Conservation (phyloP, 2,888 invertebrate species). For the Cyclophora punctaria region DNA sequence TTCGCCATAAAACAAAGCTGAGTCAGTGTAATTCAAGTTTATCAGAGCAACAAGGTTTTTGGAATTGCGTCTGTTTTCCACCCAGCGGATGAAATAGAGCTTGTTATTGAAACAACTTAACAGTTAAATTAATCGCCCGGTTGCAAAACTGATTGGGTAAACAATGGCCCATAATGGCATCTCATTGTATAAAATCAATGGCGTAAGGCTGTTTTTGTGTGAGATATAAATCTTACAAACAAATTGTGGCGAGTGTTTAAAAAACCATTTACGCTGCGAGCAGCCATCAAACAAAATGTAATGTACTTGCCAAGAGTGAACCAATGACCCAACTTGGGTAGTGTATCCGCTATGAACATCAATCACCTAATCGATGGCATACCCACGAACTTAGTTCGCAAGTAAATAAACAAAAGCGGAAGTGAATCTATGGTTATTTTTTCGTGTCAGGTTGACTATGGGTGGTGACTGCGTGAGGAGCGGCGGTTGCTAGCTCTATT, state of each 20-base stretch:
- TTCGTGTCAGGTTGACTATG: slow-evolving; percentile 37
- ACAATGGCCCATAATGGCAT: slow-evolving; percentile 63
- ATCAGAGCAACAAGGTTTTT: too few relatives aligned
- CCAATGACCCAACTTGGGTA: too few relatives aligned
- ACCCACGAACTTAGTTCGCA: not conserved
- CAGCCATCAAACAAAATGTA: too few relatives aligned
- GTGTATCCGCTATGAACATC: too few relatives aligned
- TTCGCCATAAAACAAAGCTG: too few relatives aligned
- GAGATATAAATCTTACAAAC: slow-evolving; percentile 19
- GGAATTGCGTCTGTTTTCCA: too few relatives aligned
- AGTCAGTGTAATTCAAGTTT: too few relatives aligned
- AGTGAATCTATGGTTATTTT: slow-evolving; percentile 27
- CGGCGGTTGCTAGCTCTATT: slow-evolving; percentile 30
- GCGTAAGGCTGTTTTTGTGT: slow-evolving; percentile 52
- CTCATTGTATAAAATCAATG: slow-evolving; percentile 53
- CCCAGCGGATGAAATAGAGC: not conserved
- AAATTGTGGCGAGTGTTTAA: too few relatives aligned
- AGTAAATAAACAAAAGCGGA: slow-evolving; percentile 1
- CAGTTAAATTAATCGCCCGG: slow-evolving; percentile 37
- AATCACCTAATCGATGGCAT: too few relatives aligned
- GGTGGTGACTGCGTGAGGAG: slow-evolving; percentile 49
- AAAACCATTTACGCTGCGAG: too few relatives aligned
- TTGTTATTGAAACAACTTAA: slow-evolving; percentile 24
- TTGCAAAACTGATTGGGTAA: slow-evolving; percentile 52
- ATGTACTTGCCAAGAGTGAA: too few relatives aligned